Conservation (phyloP, 2,888 invertebrate genomes). For the Noctua pronuba region DNA sequence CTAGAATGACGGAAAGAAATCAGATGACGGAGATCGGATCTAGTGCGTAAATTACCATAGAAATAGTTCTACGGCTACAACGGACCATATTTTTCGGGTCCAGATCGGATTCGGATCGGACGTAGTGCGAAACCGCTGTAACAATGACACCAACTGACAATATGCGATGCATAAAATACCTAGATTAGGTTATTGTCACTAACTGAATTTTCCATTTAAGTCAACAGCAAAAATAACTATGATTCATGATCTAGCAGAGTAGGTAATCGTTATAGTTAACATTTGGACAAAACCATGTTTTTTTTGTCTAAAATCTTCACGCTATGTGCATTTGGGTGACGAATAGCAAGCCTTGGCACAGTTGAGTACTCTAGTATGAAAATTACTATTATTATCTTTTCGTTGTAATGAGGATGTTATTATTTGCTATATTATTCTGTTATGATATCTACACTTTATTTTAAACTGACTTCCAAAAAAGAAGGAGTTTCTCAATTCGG, state of each 20-base stretch:
- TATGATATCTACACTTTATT: too few species aligned
- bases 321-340: slow-evolving; percentile 59
- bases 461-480: too few species aligned
- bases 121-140: too few species aligned
- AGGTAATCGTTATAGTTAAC: slow-evolving; percentile 18
- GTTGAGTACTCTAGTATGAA: slow-evolving; percentile 43
- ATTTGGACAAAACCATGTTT: slow-evolving; percentile 35
- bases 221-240: not conserved
- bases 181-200: not conserved
- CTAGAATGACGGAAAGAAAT: too few species aligned
- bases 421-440: slow-evolving; percentile 14
- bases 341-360: slow-evolving; percentile 60
- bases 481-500: too few species aligned
- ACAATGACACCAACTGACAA: too few species aligned
- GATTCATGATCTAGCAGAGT: slow-evolving; percentile 6
- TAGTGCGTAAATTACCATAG: too few species aligned
- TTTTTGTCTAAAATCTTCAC: slow-evolving; percentile 61
- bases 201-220: not conserved
- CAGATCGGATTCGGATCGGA: too few species aligned
- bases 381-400: slow-evolving; percentile 31
- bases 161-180: not conserved
- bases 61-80: too few species aligned
- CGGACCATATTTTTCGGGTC: too few species aligned
- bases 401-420: not conserved
- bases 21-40: too few species aligned